Conservation (phyloP, 2,888 invertebrate genomes). For the Agonum fuliginosum region DNA sequence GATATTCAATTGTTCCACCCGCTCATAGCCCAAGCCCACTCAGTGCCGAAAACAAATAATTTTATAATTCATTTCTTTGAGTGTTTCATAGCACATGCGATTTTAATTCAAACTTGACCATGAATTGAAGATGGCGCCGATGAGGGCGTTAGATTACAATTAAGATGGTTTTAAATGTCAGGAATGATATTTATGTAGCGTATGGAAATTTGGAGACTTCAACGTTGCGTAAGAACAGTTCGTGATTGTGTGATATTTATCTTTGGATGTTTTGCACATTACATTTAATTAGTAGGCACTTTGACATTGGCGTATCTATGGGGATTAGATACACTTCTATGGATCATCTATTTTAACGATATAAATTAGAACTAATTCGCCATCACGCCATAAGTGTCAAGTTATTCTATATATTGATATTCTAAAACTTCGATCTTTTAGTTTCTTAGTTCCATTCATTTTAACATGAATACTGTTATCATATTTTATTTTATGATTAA, state of each 20-base stretch:
- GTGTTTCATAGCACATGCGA: conserved; percentile 4
- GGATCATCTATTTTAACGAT: too few relatives aligned
- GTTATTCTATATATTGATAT: too few relatives aligned
- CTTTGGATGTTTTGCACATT: neutral
- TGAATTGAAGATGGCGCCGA: conserved; percentile 31
- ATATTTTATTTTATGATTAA: too few relatives aligned
- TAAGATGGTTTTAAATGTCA: conserved; percentile 9
- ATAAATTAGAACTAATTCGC: too few relatives aligned
- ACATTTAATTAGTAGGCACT: neutral
- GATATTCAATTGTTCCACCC: conserved; percentile 51
- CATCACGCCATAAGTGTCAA: too few relatives aligned
- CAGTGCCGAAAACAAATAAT: neutral
- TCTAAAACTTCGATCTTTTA: too few relatives aligned
- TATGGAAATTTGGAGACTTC: conserved; percentile 16
- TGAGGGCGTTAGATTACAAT: conserved; percentile 12
- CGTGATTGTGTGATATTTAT: conserved; percentile 10
- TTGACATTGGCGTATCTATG: too few relatives aligned
- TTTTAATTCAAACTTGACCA: conserved; percentile 9
- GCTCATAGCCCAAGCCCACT: conserved; percentile 48
- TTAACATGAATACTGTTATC: too few relatives aligned
- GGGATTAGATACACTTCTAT: too few relatives aligned
- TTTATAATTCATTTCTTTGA: conserved; percentile 10
- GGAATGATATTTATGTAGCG: conserved; percentile 18
- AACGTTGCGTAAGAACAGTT: conserved; percentile 9
- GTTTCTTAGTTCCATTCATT: too few relatives aligned